phyloP scores from a whole-genome alignment of 2,113 vertebrate species.

The Raja brachyura region DNA sequence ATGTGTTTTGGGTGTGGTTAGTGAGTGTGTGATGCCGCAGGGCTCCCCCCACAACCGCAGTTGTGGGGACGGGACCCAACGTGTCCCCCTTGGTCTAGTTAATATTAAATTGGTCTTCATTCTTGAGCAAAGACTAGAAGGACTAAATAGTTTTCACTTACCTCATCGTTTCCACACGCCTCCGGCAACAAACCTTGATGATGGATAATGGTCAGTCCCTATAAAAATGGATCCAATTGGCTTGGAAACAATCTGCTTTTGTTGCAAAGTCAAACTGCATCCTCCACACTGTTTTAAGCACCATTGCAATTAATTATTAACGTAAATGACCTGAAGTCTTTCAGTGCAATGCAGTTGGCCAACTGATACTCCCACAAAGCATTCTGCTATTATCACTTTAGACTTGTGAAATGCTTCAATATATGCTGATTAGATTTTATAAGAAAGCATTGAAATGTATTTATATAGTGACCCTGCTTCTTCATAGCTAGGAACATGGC shows the following conservation, averaged over 20 bases:
- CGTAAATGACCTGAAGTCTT: not conserved
- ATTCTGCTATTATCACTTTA: slow-evolving; percentile 3
- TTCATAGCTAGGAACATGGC: not conserved
- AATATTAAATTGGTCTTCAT: not conserved
- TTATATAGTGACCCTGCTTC: slow-evolving; percentile 30
- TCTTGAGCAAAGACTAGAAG: not conserved
- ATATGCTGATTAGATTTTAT: slow-evolving; percentile 28
- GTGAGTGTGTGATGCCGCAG: too few relatives aligned
- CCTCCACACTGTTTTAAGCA: not conserved
- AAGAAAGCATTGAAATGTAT: slow-evolving; percentile 4
- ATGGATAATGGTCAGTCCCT: not conserved
- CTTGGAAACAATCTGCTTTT: not conserved
- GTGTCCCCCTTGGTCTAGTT: too few relatives aligned
- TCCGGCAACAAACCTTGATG: not conserved
- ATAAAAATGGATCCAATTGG: not conserved
- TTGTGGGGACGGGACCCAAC: too few relatives aligned
- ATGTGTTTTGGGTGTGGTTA: too few relatives aligned
- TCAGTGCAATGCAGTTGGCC: not conserved
- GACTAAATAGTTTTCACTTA: not conserved
- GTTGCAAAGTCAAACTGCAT: not conserved
- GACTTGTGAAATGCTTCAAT: slow-evolving; percentile 12
- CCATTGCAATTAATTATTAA: not conserved
- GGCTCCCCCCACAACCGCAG: too few relatives aligned
- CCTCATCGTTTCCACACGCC: not conserved
- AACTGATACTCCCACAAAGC: not conserved